phyloP scores from a whole-genome alignment of 2,888 invertebrate genomes.

The Zele albiditarsus region DNA sequence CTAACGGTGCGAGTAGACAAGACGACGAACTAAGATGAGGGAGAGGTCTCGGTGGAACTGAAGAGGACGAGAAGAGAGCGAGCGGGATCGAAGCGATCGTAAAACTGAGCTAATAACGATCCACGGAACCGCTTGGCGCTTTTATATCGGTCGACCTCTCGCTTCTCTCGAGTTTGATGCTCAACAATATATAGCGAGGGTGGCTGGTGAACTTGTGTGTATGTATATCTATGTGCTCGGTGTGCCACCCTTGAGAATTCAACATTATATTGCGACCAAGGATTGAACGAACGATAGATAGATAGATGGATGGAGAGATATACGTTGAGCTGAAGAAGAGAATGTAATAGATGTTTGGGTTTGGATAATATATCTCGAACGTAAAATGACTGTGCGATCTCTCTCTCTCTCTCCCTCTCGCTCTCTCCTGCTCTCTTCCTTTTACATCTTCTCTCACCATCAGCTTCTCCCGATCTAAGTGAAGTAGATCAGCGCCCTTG shows the following conservation, averaged over 20 bases:
- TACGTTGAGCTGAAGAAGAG: background rate
- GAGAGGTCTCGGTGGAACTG: background rate
- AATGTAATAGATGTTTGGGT: conserved; percentile 12
- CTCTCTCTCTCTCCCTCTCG: background rate
- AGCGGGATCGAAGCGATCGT: conserved; percentile 38
- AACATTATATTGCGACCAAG: conserved; percentile 7
- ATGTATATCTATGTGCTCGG: background rate
- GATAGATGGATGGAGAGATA: background rate
- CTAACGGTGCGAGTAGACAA: conserved; percentile 38
- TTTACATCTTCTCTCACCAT: conserved; percentile 74
- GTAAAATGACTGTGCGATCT: background rate
- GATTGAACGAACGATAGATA: conserved; percentile 9
- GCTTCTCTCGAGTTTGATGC: conserved; percentile 33
- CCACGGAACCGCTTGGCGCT: conserved; percentile 37
- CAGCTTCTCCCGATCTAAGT: conserved; percentile 80
- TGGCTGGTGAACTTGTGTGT: background rate
- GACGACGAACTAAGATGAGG: conserved; percentile 8
- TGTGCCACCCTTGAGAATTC: conserved; percentile 13
- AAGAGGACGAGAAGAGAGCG: conserved; percentile 30
- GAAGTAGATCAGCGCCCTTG: conserved; percentile 79
- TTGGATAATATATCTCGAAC: conserved; percentile 12
- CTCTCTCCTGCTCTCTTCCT: conserved; percentile 4
- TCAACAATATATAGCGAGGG: background rate
- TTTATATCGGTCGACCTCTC: conserved; percentile 42
- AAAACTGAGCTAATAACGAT: conserved; percentile 44